Conservation (phyloP, 2,113 vertebrate species). For the Eolophus roseicapilla region DNA sequence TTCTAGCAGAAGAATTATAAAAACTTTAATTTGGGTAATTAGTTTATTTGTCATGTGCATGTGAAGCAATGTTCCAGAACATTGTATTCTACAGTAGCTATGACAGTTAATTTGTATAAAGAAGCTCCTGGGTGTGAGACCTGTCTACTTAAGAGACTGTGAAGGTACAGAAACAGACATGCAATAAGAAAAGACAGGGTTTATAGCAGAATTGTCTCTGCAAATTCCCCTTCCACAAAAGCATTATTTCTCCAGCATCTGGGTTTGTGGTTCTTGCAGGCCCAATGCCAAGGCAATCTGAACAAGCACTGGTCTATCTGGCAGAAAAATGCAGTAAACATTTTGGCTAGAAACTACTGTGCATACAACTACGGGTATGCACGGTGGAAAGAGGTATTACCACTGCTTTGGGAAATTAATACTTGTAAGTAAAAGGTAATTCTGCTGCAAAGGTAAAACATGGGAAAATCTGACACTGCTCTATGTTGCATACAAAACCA, state of each 20-base stretch:
- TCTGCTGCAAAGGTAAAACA: neutral
- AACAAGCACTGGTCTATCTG: neutral
- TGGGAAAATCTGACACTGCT: neutral
- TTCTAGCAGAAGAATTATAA: neutral
- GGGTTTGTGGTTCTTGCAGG: neutral
- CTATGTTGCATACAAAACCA: neutral
- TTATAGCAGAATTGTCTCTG: neutral
- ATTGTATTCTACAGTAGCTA: neutral
- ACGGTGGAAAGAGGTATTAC: neutral
- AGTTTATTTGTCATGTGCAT: neutral
- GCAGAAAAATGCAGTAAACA: neutral
- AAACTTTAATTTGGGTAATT: neutral
- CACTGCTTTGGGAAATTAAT: neutral
- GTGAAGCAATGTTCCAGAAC: neutral
- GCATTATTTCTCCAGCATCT: neutral
- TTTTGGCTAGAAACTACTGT: neutral
- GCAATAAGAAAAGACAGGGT: neutral
- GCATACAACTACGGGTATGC: neutral
- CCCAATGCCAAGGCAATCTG: slow-evolving; percentile 8
- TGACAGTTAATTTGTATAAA: neutral
- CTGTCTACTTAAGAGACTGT: neutral
- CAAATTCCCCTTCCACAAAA: neutral
- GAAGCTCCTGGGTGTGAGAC: neutral
- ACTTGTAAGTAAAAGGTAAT: neutral
- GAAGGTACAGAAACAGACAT: neutral